Evolutionary conservation across 2,113 vertebrate species (phyloP).

Genomic region (Petroica traversi): DNA sequence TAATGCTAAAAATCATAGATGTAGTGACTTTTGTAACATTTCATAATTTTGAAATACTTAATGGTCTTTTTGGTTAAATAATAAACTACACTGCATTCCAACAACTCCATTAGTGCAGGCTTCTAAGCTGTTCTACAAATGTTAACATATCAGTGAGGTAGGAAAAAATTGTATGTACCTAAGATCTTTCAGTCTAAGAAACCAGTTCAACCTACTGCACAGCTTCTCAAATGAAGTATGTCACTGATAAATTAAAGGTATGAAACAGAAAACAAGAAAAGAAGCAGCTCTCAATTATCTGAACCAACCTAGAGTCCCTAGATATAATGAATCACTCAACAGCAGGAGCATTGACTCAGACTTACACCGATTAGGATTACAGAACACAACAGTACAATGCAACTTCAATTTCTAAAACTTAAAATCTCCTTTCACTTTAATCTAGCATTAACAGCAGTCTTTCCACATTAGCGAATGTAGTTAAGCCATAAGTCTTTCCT

Average conservation of each 20-base stretch:
- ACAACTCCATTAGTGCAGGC: not conserved
- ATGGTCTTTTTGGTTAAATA: not conserved
- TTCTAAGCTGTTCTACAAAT: not conserved
- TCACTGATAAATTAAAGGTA: not conserved
- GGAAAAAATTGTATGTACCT: not conserved
- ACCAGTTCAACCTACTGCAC: not conserved
- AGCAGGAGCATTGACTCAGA: not conserved
- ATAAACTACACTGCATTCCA: not conserved
- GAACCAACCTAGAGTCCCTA: not conserved
- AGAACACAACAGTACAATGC: not conserved
- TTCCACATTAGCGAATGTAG: not conserved
- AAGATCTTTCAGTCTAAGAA: not conserved
- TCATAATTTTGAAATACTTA: not conserved
- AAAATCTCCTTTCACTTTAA: not conserved
- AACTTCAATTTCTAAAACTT: not conserved
- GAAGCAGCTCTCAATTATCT: not conserved
- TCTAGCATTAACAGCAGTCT: not conserved
- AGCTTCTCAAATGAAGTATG: not conserved
- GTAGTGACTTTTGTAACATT: not conserved
- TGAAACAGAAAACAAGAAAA: not conserved
- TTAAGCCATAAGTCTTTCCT: not conserved
- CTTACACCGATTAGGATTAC: rapidly evolving
- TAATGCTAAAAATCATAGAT: not conserved
- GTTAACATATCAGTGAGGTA: not conserved
- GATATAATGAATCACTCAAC: not conserved